Evolutionary conservation across 2,888 invertebrate genomes (phyloP).

Genomic region (Andrena bicolor): DNA sequence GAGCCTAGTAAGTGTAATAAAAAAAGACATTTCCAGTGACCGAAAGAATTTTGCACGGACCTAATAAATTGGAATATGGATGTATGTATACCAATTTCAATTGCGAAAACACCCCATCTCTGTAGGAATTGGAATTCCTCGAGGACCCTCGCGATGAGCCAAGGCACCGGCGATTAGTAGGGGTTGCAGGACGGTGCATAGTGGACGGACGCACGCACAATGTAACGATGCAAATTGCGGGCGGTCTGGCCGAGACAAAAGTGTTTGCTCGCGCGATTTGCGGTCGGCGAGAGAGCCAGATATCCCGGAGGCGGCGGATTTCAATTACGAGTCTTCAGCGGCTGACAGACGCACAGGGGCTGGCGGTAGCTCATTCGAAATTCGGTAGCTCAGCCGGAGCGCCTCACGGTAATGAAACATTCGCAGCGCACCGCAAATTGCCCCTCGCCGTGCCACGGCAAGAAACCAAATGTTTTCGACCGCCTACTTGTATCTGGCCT

Average conservation of each 20-base stretch:
- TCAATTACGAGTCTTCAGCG: constrained; percentile 83
- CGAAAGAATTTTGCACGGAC: no score
- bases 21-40: no score
- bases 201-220: constrained; percentile 53
- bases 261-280: constrained; percentile 83
- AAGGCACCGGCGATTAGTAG: neutral
- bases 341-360: constrained; percentile 74
- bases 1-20: no score
- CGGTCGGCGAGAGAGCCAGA: constrained; percentile 74
- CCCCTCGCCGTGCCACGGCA: constrained; percentile 74
- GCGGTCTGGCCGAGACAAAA: constrained; percentile 80
- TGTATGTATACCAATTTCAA: no score
- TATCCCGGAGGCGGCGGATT: constrained; percentile 81
- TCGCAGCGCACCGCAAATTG: constrained; percentile 84
- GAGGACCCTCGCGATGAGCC: neutral
- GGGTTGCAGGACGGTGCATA: neutral
- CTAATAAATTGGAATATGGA: no score
- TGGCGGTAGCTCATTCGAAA: constrained; percentile 83
- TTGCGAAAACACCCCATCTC: no score
- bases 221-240: constrained; percentile 81
- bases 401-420: constrained; percentile 84
- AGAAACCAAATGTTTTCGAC: constrained; percentile 79
- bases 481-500: constrained; percentile 72
- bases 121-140: neutral
- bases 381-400: constrained; percentile 83